A percentile compares a stretch with the other conserved stretches of the same genome.
Evolutionary conservation across 2,888 invertebrate species (phyloP).

Genomic region (Steinernema carpocapsae): DNA sequence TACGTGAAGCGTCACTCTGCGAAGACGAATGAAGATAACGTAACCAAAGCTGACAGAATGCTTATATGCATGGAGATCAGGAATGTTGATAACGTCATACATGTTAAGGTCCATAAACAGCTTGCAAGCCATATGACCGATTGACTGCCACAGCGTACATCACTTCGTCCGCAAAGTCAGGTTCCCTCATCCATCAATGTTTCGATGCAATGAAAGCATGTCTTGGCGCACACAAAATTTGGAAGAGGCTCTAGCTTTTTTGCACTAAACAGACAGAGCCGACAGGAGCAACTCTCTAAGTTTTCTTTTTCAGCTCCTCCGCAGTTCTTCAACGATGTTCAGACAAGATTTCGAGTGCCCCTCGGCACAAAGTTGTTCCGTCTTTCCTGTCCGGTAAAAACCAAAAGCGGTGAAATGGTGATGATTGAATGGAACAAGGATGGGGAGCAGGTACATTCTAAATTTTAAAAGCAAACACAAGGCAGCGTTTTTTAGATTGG

Average conservation of each 20-base stretch:
- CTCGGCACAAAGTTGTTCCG: conserved; percentile 62
- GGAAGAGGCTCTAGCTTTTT: background rate
- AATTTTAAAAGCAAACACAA: background rate
- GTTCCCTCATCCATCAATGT: conserved; percentile 20
- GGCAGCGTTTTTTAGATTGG: conserved; percentile 31
- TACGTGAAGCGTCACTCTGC: background rate
- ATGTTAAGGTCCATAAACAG: conserved; percentile 34
- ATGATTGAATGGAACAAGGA: conserved; percentile 66
- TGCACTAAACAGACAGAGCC: no score
- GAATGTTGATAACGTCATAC: conserved; percentile 28
- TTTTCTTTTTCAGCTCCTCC: no score
- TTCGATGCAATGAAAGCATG: background rate
- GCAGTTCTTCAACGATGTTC: conserved; percentile 52
- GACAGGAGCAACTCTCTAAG: no score
- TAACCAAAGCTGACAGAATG: conserved; percentile 31
- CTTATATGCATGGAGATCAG: conserved; percentile 31
- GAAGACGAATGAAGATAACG: conserved; percentile 11
- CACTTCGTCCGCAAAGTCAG: conserved; percentile 13
- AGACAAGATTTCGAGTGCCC: conserved; percentile 59
- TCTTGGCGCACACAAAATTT: background rate
- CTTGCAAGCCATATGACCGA: conserved; percentile 30
- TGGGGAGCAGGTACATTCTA: conserved; percentile 50
- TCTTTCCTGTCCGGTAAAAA: conserved; percentile 59
- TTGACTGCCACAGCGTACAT: conserved; percentile 11
- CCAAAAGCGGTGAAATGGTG: conserved; percentile 43